Percentiles rank a stretch among this genome's conserved stretches.
These are phyloP conservation scores for Leptopilina clavipes DNA, from an alignment of 1,140 invertebrate genomes.

Conservation along the genomic window DNA sequence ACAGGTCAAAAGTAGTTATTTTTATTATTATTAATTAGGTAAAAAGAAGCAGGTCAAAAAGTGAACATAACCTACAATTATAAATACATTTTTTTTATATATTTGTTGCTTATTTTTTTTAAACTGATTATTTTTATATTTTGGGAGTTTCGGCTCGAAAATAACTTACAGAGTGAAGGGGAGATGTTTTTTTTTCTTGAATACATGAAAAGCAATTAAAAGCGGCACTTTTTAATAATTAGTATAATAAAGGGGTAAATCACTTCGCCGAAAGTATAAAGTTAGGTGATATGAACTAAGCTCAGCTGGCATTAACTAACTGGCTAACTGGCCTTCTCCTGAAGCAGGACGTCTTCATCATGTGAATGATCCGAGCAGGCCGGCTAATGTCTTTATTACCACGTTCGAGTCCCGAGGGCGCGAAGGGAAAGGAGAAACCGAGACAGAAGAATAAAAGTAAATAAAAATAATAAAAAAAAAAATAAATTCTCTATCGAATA, in stretches of 20 bases:
- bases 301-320: slow-evolving; percentile 46
- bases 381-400: slow-evolving; percentile 62
- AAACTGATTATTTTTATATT: no score
- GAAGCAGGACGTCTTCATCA: slow-evolving; percentile 59
- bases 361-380: slow-evolving; percentile 38
- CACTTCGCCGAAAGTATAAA: slow-evolving; percentile 60
- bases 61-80: no score
- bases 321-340: slow-evolving; percentile 52
- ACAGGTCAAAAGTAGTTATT: no score
- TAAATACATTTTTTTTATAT: no score
- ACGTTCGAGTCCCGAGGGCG: slow-evolving; percentile 33
- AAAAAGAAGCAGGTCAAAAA: no score
- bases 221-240: slow-evolving; percentile 60
- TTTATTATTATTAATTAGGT: no score
- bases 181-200: background rate
- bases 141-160: no score
- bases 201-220: slow-evolving; percentile 51
- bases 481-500: background rate
- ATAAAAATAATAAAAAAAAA: background rate
- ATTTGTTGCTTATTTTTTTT: no score
- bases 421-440: slow-evolving; percentile 32
- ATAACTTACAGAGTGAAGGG: no score
- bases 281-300: slow-evolving; percentile 34
- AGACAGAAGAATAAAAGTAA: slow-evolving; percentile 13
- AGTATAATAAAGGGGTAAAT: slow-evolving; percentile 58